Base-by-base conservation (phyloP, 2,113 vertebrate species). In the Cyanistes caeruleus region DNA sequence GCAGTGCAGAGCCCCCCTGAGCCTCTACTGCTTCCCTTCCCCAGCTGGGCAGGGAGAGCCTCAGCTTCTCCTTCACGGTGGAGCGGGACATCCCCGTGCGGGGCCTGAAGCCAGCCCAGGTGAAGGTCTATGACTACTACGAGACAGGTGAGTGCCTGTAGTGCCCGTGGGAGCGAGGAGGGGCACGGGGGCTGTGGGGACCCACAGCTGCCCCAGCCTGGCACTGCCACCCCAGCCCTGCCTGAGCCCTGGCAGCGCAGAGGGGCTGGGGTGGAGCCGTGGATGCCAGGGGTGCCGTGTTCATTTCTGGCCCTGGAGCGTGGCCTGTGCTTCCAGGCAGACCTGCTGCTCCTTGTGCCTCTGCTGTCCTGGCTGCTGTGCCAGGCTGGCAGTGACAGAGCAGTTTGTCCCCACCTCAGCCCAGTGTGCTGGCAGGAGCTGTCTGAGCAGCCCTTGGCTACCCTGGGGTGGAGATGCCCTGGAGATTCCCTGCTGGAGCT, bases 101-200 rank as follows among this genome's bases (percentile, higher is more conserved):
- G 37, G 98, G 97, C 91, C 97, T 99, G 89, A 98, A 98, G 85
- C 98, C 99, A 52, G 98, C 98, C 14, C 95, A 96, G 58, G 96
- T 99, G 78, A 97, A 97, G 95, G 95, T 98, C 92, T 99, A 99
- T 7, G 98, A 99, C 97, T 99, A 99, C 95, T 99, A 99, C 37
- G 98, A 99, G 93, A 98, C 98, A 95, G 98, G 99, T 99, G 97
- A 98, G 93, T 70, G 55, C 31, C 1, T 2, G 20, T 3, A 19
- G 23, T 13, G 53, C 41, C 74, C 10, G 0, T 2, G 69, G 55
- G 5, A 53, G 31, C 2, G 1, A 22, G 35, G 25, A 62, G 48
- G 39, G 35, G 6, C 46, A 35, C 0, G 0, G 78, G 24, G 49
- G 35, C 63, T 43, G 3, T 41, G 72, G 35, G 41, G 25, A 43